Evolutionary conservation across 1,140 invertebrate genomes (phyloP), one percentile per base, ranked within the genome.

Genomic region (Camponotus floridanus): DNA sequence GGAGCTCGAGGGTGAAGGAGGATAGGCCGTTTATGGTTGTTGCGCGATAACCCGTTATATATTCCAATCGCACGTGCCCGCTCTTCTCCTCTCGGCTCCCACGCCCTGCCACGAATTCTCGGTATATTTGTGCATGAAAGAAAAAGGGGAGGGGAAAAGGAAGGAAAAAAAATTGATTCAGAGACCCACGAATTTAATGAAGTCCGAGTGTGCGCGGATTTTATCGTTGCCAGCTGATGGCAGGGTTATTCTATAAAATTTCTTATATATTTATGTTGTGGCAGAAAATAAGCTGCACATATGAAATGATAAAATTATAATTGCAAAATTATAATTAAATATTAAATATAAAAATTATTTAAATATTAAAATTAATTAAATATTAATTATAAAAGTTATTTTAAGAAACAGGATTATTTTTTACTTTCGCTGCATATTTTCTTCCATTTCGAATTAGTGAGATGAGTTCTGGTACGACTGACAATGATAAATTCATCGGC

Each of bases 11-110:
- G 26, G 55, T 83, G 68, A 83, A 83, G 79, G 68, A 83, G 68
- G 68, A 73, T 83, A 83, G 79, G 68, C 68, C 55, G n/a, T 83
- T 83, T 83, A 83, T 83, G 79, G 68, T 61, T 83, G 68, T 83
- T 33, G 39, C 55, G 48, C 48, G 79, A 83, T 83, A 83, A 73
- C 79, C 79, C 79, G 68, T 48, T 26, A 26, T 51, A 18, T 48
- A 73, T n/a, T 18, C 68, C n/a, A 73, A 83, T 83, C 79, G 67
- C 67, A 71, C 67, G 55, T 39, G 59, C 67, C 21, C 65, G 36
- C 55, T 21, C 15, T 42, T 39, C 64, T 21, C 36, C 45, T n/a
- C 64, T 70, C 45, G 8, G 26, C 55, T 55, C 76, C 15, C 2
- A 21, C 21, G 13, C 31, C 31, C 18, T 21, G 42, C 18, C 45